A percentile compares a stretch with the other conserved stretches of the same genome.
These are phyloP conservation scores for Drosophila melanogaster DNA, from an alignment of 1,140 invertebrate genomes.

Conservation along the genomic window DNA sequence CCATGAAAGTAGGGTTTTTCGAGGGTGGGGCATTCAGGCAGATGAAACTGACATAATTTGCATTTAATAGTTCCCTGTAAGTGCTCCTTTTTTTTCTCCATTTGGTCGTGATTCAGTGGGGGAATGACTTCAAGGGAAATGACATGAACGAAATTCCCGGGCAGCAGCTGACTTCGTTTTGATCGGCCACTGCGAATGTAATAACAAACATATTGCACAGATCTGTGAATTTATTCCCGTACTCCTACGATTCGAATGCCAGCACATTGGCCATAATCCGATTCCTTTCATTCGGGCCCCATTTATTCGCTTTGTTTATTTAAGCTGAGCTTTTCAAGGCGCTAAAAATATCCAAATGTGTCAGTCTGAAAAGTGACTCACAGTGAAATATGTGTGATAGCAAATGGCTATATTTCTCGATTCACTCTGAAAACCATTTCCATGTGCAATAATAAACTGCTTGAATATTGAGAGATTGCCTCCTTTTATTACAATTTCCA, in stretches of 20 bases:
- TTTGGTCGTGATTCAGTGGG: slow-evolving; percentile 32
- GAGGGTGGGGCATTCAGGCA: slow-evolving; percentile 6
- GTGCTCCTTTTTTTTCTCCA: slow-evolving; percentile 17
- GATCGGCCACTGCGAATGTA: slow-evolving; percentile 24
- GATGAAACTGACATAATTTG: slow-evolving; percentile 77
- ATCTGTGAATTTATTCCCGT: slow-evolving; percentile 3
- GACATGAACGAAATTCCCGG: slow-evolving; percentile 17
- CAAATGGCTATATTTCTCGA: background rate
- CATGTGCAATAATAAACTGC: too few species aligned
- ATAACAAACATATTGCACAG: slow-evolving; percentile 33
- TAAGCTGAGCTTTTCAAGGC: slow-evolving; percentile 15
- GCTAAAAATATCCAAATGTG: slow-evolving; percentile 18
- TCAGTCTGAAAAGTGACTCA: slow-evolving; percentile 16
- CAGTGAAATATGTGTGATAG: too few species aligned
- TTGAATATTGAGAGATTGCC: too few species aligned
- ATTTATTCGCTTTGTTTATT: slow-evolving; percentile 25
- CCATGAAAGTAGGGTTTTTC: slow-evolving; percentile 29
- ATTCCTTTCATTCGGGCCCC: slow-evolving; percentile 13
- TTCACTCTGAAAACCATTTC: too few species aligned
- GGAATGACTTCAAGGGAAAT: slow-evolving; percentile 33
- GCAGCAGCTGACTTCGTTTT: slow-evolving; percentile 30
- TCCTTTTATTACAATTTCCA: background rate
- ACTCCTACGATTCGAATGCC: slow-evolving; percentile 8
- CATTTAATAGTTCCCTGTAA: slow-evolving; percentile 64
- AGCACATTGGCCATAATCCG: slow-evolving; percentile 5